These are phyloP conservation scores for Epinotia demarniana DNA, from an alignment of 2,888 invertebrate genomes.

Conservation along the genomic window DNA sequence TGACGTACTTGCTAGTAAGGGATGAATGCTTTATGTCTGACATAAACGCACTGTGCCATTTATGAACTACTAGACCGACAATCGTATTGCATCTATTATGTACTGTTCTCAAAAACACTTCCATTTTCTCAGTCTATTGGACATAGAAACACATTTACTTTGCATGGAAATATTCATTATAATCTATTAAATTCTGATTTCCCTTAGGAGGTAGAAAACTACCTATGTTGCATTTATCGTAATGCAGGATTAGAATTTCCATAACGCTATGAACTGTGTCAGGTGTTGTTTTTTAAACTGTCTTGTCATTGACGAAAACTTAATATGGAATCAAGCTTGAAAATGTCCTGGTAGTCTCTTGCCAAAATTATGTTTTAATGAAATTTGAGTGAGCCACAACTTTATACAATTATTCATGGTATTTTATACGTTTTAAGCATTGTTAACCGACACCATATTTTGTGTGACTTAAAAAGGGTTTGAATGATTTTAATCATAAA, in stretches of 20 bases:
- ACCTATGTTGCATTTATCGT: not conserved
- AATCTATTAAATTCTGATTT: not conserved
- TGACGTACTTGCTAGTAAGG: too few relatives aligned
- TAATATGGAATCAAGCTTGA: not conserved
- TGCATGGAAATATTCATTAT: not conserved
- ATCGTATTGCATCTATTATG: not conserved
- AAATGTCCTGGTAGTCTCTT: not conserved
- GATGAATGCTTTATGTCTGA: too few relatives aligned
- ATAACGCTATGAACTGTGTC: not conserved
- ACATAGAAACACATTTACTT: too few relatives aligned
- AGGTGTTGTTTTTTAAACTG: not conserved
- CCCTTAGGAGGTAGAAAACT: not conserved
- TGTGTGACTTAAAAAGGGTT: constrained; percentile 40
- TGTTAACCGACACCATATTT: constrained; percentile 29
- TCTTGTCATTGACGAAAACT: not conserved
- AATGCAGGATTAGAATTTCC: not conserved
- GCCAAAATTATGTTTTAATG: constrained; percentile 15
- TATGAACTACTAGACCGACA: not conserved
- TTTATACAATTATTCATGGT: constrained; percentile 10
- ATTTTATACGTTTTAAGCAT: constrained; percentile 30
- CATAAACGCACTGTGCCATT: not conserved
- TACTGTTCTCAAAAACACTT: too few relatives aligned
- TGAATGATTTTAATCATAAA: constrained; percentile 41
- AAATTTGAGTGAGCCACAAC: not conserved
- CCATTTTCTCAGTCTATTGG: not conserved